Evolutionary conservation across 2,888 invertebrate genomes (phyloP).

Genomic region (Eristalis intricaria): DNA sequence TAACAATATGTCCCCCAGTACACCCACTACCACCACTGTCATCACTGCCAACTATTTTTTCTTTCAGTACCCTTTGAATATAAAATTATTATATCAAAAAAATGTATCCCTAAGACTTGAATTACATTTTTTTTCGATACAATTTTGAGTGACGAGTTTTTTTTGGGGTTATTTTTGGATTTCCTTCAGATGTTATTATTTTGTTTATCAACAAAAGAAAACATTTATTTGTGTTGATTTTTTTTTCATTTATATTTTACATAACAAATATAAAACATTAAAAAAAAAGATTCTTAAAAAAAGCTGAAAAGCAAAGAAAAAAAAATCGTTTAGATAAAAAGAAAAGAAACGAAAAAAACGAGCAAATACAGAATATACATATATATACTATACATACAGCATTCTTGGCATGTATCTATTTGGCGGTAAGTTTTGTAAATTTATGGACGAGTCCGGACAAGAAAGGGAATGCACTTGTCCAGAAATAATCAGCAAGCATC

Average conservation of each 20-base stretch:
- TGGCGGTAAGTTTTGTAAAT: slow-evolving; percentile 99
- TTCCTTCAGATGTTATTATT: slow-evolving; percentile 1
- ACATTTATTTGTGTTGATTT: slow-evolving; percentile 38
- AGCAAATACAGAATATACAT: slow-evolving; percentile 71
- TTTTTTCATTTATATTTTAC: slow-evolving; percentile 31
- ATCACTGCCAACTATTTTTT: slow-evolving; percentile 52
- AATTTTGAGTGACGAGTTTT: background rate
- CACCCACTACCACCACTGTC: slow-evolving; percentile 69
- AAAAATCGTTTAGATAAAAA: slow-evolving; percentile 44
- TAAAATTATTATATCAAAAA: background rate
- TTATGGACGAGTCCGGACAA: slow-evolving; percentile 91
- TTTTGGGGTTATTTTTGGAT: slow-evolving; percentile 4
- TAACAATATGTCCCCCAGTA: slow-evolving; percentile 23
- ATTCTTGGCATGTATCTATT: slow-evolving; percentile 99
- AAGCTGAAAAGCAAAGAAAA: slow-evolving; percentile 42
- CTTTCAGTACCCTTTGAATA: slow-evolving; percentile 24
- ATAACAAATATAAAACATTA: slow-evolving; percentile 71
- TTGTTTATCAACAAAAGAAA: slow-evolving; percentile 34
- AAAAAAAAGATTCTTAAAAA: slow-evolving; percentile 65
- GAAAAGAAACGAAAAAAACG: slow-evolving; percentile 39
- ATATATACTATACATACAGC: slow-evolving; percentile 84
- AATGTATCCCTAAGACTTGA: background rate
- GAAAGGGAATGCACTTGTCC: slow-evolving; percentile 96
- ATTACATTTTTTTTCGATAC: background rate
- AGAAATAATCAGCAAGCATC: slow-evolving; percentile 93